phyloP scores from a whole-genome alignment of 1,140 invertebrate species.

The Heliothis subflexa region DNA sequence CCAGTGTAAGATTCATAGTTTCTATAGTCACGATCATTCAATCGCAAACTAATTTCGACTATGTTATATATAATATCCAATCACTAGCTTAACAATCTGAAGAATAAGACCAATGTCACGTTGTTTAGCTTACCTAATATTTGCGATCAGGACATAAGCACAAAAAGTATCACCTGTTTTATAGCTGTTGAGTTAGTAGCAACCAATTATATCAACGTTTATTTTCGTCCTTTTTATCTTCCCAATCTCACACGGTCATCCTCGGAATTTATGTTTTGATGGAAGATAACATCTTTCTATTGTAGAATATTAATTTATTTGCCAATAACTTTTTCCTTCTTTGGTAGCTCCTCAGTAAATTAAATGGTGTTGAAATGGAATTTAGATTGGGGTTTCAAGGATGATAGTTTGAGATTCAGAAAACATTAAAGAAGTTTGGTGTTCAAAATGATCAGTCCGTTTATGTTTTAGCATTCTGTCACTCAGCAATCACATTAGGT shows the following conservation, averaged over 20 bases:
- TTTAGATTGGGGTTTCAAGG: too few species aligned
- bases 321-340: slow-evolving; percentile 9
- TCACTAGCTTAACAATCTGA: neutral
- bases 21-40: too few species aligned
- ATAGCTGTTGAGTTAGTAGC: slow-evolving; percentile 16
- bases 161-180: slow-evolving; percentile 3
- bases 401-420: too few species aligned
- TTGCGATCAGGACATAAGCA: neutral
- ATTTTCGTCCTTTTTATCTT: slow-evolving; percentile 32
- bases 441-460: too few species aligned
- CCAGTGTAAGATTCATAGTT: too few species aligned
- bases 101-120: neutral
- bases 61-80: too few species aligned
- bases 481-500: too few species aligned
- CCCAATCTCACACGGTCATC: slow-evolving; percentile 36
- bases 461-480: too few species aligned
- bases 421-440: too few species aligned
- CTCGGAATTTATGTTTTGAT: slow-evolving; percentile 24
- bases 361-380: neutral
- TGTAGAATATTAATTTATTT: slow-evolving; percentile 25
- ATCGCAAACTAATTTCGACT: too few species aligned
- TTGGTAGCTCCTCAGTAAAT: slow-evolving; percentile 1
- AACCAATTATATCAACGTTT: slow-evolving; percentile 36
- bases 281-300: slow-evolving; percentile 17
- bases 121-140: neutral